Evolutionary conservation across 2,888 invertebrate genomes (phyloP).

Genomic region (Chorisops tibialis): DNA sequence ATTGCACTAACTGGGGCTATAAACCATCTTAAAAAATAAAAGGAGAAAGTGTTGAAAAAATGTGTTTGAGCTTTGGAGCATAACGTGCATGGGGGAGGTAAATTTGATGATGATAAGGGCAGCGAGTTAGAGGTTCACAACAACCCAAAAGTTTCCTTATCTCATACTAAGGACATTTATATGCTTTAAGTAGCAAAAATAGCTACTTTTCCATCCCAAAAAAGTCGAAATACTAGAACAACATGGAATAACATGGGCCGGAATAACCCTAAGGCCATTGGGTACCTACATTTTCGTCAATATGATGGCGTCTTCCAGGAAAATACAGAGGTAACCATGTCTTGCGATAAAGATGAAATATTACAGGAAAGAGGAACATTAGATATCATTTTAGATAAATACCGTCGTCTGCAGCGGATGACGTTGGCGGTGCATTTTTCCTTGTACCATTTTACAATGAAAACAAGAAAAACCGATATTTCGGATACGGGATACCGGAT

Average conservation of each 20-base stretch:
- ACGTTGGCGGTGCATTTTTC: background rate
- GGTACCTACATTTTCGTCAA: background rate
- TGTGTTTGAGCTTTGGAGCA: background rate
- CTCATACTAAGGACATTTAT: conserved; percentile 7
- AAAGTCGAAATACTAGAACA: background rate
- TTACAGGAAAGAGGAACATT: conserved; percentile 3
- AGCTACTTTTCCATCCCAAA: background rate
- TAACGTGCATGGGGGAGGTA: background rate
- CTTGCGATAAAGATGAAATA: conserved; percentile 22
- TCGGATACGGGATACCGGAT: background rate
- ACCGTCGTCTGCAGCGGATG: conserved; percentile 1
- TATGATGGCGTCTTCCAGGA: background rate
- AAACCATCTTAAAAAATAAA: background rate
- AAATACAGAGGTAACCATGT: background rate
- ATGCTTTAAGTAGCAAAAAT: background rate
- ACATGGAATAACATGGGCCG: background rate
- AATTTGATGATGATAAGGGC: conserved; percentile 16
- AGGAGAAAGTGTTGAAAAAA: background rate
- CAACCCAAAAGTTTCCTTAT: conserved; percentile 11
- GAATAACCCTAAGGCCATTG: conserved; percentile 6
- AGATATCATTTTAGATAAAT: conserved; percentile 19
- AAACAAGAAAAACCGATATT: background rate
- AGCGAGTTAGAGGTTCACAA: conserved; percentile 11
- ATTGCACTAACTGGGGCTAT: background rate
- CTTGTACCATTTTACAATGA: background rate